Percentiles rank a stretch among this genome's conserved stretches.
Conservation (phyloP, 2,888 invertebrate genomes). For the Carabus problematicus region DNA sequence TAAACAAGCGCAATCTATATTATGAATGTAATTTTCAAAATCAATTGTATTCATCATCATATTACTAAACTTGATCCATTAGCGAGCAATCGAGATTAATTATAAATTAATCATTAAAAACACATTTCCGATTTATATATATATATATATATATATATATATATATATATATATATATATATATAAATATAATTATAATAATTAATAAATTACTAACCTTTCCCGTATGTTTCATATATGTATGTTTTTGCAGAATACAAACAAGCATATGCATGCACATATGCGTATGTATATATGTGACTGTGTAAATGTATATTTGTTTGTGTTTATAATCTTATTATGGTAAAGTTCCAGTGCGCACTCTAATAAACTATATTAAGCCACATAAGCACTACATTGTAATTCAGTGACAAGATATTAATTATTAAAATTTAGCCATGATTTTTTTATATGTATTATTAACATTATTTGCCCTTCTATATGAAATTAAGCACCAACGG, state of each 20-base stretch:
- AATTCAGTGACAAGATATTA: constrained; percentile 42
- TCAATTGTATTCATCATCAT: too few relatives aligned
- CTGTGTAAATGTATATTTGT: constrained; percentile 28
- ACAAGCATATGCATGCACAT: neutral
- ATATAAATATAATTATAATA: too few relatives aligned
- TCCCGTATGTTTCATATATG: neutral
- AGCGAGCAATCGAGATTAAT: neutral
- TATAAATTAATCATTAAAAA: constrained; percentile 1
- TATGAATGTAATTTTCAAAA: too few relatives aligned
- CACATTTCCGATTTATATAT: too few relatives aligned
- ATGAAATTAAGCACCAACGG: constrained; percentile 43
- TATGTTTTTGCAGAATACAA: too few relatives aligned
- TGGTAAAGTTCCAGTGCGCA: constrained; percentile 39
- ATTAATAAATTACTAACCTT: constrained; percentile 14
- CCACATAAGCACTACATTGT: constrained; percentile 43
- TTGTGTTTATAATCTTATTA: constrained; percentile 16
- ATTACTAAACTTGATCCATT: neutral
- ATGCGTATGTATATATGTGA: constrained; percentile 4
- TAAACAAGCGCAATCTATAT: too few relatives aligned
- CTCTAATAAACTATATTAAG: constrained; percentile 41
- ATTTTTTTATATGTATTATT: constrained; percentile 41
- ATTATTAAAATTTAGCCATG: constrained; percentile 43
- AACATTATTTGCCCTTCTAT: constrained; percentile 41
- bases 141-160: too few relatives aligned
- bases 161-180: too few relatives aligned